A percentile compares a stretch with the other conserved stretches of the same genome.
Evolutionary conservation across 1,140 invertebrate species (phyloP).

Genomic region (Plectus sambesii): DNA sequence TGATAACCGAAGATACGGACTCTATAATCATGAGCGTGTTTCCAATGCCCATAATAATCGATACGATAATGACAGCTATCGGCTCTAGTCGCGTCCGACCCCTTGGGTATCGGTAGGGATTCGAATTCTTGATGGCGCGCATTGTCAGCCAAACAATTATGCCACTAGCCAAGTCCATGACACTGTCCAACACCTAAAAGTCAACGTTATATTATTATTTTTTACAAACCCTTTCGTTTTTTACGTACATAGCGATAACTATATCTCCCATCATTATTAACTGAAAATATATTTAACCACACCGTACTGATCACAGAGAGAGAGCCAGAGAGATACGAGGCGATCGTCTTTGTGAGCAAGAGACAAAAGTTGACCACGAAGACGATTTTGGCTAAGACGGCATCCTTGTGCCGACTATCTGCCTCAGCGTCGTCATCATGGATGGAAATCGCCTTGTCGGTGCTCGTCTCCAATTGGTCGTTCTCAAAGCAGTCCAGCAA

Average conservation of each 20-base stretch:
- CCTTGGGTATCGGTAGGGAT: constrained; percentile 23
- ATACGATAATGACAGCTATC: constrained; percentile 24
- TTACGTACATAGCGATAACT: too few species aligned
- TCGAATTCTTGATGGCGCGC: constrained; percentile 15
- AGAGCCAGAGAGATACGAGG: constrained; percentile 23
- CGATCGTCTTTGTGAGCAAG: constrained; percentile 19
- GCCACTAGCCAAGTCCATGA: constrained; percentile 25
- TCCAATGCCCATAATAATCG: constrained; percentile 28
- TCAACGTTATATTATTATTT: too few species aligned
- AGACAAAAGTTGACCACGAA: constrained; percentile 13
- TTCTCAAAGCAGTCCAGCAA: too few species aligned
- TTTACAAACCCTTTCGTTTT: too few species aligned
- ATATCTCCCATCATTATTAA: too few species aligned
- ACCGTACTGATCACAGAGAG: constrained; percentile 26
- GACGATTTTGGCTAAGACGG: constrained; percentile 10
- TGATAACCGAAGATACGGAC: constrained; percentile 18
- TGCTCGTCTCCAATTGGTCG: too few species aligned
- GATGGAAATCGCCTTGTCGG: too few species aligned
- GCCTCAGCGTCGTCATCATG: too few species aligned
- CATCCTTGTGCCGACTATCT: too few species aligned
- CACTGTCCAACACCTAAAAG: constrained; percentile 27
- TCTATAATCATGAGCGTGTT: constrained; percentile 27
- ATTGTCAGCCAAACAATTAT: constrained; percentile 19
- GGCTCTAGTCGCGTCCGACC: constrained; percentile 22
- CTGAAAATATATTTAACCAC: too few species aligned